A percentile compares a stretch with the other conserved stretches of the same genome.
Conservation (phyloP, 2,113 vertebrate species). For the Raja brachyura region DNA sequence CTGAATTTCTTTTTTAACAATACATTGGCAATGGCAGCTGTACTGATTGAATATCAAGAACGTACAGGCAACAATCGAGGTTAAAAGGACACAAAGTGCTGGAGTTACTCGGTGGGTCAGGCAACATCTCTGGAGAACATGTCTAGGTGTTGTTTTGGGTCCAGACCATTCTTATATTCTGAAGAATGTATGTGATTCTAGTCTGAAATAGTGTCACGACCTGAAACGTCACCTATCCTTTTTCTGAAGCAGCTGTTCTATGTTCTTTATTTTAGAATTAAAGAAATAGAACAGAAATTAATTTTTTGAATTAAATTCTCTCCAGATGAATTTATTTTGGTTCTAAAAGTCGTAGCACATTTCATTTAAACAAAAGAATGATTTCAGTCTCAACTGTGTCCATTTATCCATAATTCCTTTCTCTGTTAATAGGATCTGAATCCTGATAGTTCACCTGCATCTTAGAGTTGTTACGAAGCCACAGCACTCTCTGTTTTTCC, state of each 20-base stretch:
- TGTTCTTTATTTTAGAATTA: not conserved
- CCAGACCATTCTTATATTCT: too few species aligned
- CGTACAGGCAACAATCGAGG: not conserved
- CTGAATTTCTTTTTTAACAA: not conserved
- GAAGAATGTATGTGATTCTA: too few species aligned
- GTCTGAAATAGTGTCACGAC: too few species aligned
- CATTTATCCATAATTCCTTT: not conserved
- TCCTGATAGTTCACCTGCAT: not conserved
- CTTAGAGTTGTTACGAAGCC: not conserved
- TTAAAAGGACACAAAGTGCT: too few species aligned
- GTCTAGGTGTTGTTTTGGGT: too few species aligned
- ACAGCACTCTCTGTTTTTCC: not conserved
- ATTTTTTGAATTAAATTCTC: not conserved
- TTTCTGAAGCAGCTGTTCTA: too few species aligned
- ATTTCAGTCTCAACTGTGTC: too few species aligned
- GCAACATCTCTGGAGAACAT: too few species aligned
- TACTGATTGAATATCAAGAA: not conserved
- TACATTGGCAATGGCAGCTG: not conserved
- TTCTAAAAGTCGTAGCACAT: not conserved
- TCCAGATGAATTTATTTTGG: not conserved
- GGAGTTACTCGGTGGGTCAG: too few species aligned
- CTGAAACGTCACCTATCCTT: too few species aligned
- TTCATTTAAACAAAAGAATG: not conserved
- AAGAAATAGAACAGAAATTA: not conserved
- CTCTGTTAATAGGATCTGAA: not conserved